phyloP scores from a whole-genome alignment of 2,113 vertebrate species.

The Crotalus helleri region DNA sequence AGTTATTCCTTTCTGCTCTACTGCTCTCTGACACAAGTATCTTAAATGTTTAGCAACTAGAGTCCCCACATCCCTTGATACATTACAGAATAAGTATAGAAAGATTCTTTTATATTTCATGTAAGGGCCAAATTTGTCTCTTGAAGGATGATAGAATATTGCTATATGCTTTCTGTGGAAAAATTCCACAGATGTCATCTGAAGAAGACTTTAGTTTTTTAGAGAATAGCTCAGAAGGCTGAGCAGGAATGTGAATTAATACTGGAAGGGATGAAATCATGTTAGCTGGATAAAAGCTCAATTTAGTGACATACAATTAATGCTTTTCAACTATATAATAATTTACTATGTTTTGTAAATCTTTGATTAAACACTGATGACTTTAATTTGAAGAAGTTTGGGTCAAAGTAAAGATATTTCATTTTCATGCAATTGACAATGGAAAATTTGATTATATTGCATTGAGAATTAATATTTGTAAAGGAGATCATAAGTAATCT shows the following conservation, averaged over 20 bases:
- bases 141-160: background rate
- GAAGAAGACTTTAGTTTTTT: background rate
- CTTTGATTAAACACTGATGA: background rate
- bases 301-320: background rate
- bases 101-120: background rate
- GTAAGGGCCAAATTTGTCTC: background rate
- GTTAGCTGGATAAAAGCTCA: background rate
- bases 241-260: background rate
- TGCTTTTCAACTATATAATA: background rate
- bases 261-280: background rate
- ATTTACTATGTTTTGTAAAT: background rate
- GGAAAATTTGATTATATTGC: background rate
- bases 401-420: background rate
- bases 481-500: background rate
- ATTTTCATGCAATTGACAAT: background rate
- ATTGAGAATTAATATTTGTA: background rate
- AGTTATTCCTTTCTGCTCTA: background rate
- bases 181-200: background rate
- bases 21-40: background rate
- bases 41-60: background rate
- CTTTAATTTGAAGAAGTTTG: background rate
- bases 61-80: background rate
- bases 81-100: background rate
- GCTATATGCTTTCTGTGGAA: conserved; percentile 1
- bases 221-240: background rate